Percentiles rank a stretch among this genome's conserved stretches.
Evolutionary conservation across 2,113 vertebrate species (phyloP).

Genomic region (Chaetodon trifascialis): DNA sequence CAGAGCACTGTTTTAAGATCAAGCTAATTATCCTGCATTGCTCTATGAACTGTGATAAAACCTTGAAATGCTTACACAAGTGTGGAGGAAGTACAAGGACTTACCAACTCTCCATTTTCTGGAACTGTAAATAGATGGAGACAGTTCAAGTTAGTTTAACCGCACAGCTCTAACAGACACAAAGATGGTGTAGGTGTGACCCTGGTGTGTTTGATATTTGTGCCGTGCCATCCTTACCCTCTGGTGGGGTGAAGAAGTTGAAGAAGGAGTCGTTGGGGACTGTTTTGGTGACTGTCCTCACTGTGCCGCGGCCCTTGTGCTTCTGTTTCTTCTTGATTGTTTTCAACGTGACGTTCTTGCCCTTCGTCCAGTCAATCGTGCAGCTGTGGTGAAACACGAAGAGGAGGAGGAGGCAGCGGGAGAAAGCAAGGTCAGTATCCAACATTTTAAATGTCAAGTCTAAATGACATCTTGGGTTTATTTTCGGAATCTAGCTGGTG

Average conservation of each 20-base stretch:
- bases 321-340: constrained; percentile 99
- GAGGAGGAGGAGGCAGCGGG: neutral
- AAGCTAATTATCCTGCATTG: neutral
- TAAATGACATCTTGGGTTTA: neutral
- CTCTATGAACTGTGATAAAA: neutral
- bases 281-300: constrained; percentile 98
- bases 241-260: constrained; percentile 98
- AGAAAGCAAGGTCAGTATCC: neutral
- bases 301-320: constrained; percentile 98
- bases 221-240: constrained; percentile 81
- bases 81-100: constrained; percentile 39
- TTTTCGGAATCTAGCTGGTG: neutral
- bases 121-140: constrained; percentile 86
- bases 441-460: neutral
- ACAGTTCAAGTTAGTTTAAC: neutral
- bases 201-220: neutral
- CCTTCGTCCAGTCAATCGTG: constrained; percentile 98
- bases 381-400: constrained; percentile 84
- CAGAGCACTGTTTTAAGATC: neutral
- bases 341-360: constrained; percentile 98
- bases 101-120: constrained; percentile 96
- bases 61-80: neutral
- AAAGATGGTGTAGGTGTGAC: too few species aligned
- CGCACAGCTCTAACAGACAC: neutral
- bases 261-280: constrained; percentile 99